A percentile compares a stretch with the other conserved stretches of the same genome.
Conservation (phyloP, 1,140 invertebrate genomes). For the Calosoma granatense region DNA sequence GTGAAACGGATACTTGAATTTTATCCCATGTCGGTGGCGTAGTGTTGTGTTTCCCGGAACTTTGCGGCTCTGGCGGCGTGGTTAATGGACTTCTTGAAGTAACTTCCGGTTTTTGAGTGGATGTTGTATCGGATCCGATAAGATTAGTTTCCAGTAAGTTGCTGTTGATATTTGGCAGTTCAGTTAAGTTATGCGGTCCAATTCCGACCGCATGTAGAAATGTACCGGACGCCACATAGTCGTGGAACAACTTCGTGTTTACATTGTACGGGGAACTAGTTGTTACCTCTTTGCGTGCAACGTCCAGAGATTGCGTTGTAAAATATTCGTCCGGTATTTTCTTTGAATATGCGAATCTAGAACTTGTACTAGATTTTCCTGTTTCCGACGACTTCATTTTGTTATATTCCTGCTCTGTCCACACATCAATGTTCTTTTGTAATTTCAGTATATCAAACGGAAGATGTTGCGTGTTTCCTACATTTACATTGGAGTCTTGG, state of each 20-base stretch:
- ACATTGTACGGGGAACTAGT: constrained; percentile 24
- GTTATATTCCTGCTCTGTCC: constrained; percentile 68
- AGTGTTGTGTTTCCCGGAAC: constrained; percentile 10
- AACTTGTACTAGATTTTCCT: constrained; percentile 38
- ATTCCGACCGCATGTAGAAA: constrained; percentile 35
- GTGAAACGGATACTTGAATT: constrained; percentile 56
- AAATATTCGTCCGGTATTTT: constrained; percentile 67
- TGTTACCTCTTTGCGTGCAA: constrained; percentile 20
- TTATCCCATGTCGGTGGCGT: constrained; percentile 42
- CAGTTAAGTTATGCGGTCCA: constrained; percentile 29
- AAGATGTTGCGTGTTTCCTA: constrained; percentile 27
- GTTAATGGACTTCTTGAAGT: no score
- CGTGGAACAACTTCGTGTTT: constrained; percentile 27
- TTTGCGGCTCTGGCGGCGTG: neutral
- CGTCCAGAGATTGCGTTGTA: constrained; percentile 41
- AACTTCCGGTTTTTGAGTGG: constrained; percentile 15
- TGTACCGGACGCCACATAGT: constrained; percentile 15
- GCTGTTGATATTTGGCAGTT: constrained; percentile 19
- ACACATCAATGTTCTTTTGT: constrained; percentile 73
- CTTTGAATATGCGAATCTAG: constrained; percentile 51
- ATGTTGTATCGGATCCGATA: constrained; percentile 14
- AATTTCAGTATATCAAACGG: constrained; percentile 59
- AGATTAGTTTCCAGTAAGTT: constrained; percentile 22
- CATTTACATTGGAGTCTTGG: constrained; percentile 1
- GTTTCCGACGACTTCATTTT: constrained; percentile 34